Evolutionary conservation across 2,888 invertebrate species (phyloP).

Genomic region (Dione vanillae): DNA sequence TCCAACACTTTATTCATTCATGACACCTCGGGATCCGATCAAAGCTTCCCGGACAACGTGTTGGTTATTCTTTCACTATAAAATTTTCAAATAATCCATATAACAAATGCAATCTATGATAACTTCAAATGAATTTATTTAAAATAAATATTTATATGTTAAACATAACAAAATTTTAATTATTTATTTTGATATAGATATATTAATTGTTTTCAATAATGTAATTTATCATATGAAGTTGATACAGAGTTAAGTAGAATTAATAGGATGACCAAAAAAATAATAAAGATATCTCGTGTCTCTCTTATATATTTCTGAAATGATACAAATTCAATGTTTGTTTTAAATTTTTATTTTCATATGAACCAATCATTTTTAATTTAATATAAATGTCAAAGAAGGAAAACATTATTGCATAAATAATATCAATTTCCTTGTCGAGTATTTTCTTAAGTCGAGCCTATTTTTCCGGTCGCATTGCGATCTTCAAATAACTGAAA

Average conservation of each 20-base stretch:
- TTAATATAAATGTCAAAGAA: conserved; percentile 14
- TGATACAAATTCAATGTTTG: background rate
- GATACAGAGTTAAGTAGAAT: too few species aligned
- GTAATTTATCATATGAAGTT: too few species aligned
- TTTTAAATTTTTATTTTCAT: conserved; percentile 46
- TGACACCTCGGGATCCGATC: conserved; percentile 59
- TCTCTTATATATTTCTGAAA: background rate
- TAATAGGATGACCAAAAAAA: background rate
- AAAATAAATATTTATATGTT: too few species aligned
- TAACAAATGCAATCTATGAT: background rate
- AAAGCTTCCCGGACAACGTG: conserved; percentile 48
- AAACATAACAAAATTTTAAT: too few species aligned
- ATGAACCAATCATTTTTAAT: conserved; percentile 17
- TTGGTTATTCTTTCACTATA: conserved; percentile 47
- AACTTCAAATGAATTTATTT: background rate
- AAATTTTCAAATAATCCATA: conserved; percentile 12
- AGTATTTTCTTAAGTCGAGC: conserved; percentile 47
- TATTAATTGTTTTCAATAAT: background rate
- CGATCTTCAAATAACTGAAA: conserved; percentile 59
- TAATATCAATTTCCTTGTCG: conserved; percentile 41
- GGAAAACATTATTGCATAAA: conserved; percentile 36
- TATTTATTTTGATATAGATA: too few species aligned
- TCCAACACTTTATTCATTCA: conserved; percentile 73
- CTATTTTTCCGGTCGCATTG: conserved; percentile 52
- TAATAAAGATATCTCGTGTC: conserved; percentile 2